Conservation (phyloP, 2,113 vertebrate genomes). For the Anhinga anhinga region DNA sequence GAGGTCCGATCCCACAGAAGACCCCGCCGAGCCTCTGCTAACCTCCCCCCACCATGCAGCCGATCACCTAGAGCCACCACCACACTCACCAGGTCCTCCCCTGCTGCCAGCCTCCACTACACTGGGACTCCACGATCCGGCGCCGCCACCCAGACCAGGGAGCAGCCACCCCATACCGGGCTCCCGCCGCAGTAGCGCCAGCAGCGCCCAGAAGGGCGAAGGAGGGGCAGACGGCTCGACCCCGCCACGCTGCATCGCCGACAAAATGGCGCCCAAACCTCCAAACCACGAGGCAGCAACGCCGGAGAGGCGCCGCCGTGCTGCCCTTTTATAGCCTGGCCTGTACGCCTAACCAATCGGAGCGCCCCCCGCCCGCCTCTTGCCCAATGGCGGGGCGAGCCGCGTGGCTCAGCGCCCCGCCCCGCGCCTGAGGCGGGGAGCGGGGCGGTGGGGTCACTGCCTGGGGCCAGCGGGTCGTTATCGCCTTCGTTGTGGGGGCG, state of each 20-base stretch:
- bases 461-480: neutral
- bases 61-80: fast-evolving
- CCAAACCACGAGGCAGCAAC: fast-evolving
- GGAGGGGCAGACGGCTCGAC: fast-evolving
- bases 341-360: neutral
- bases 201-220: neutral
- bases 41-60: fast-evolving
- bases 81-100: neutral
- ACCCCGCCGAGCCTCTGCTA: neutral
- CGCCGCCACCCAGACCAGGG: fast-evolving
- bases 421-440: neutral
- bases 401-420: no score
- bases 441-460: fast-evolving
- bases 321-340: neutral
- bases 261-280: fast-evolving
- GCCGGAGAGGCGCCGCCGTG: fast-evolving
- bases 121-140: fast-evolving
- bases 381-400: neutral
- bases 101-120: fast-evolving
- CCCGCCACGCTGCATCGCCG: fast-evolving
- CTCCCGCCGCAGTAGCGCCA: neutral
- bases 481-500: no score
- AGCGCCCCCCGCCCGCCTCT: neutral
- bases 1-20: fast-evolving
- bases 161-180: neutral